These are phyloP conservation scores for Coreoperca whiteheadi DNA, from an alignment of 2,113 vertebrate species.

Conservation along the genomic window DNA sequence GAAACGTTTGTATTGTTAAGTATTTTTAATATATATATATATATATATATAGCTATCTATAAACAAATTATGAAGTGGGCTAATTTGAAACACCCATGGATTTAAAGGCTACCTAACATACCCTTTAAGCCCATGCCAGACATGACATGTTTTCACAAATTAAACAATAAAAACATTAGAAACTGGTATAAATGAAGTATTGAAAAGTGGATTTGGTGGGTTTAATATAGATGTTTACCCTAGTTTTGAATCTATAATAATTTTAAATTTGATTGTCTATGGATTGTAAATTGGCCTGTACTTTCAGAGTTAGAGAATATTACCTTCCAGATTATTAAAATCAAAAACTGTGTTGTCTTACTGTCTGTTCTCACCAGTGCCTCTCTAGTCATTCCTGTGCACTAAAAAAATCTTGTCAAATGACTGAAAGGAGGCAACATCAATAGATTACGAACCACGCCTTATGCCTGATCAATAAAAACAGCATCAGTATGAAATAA, in stretches of 20 bases:
- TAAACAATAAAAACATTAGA: too few relatives aligned
- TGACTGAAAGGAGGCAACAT: conserved; percentile 43
- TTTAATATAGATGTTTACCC: too few relatives aligned
- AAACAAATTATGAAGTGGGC: too few relatives aligned
- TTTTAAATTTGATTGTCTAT: not conserved
- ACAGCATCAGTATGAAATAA: not conserved
- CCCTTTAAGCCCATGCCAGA: too few relatives aligned
- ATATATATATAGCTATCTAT: too few relatives aligned
- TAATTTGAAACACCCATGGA: too few relatives aligned
- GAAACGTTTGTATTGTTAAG: too few relatives aligned
- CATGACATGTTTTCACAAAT: too few relatives aligned
- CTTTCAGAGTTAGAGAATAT: not conserved
- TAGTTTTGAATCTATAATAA: not conserved
- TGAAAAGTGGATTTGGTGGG: too few relatives aligned
- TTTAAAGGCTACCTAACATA: too few relatives aligned
- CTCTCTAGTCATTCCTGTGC: conserved; percentile 17
- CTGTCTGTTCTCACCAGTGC: conserved; percentile 23
- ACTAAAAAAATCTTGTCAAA: conserved; percentile 48
- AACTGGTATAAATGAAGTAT: too few relatives aligned
- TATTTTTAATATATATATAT: too few relatives aligned
- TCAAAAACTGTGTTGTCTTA: not conserved
- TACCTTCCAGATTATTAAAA: not conserved
- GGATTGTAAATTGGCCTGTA: not conserved
- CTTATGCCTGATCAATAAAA: not conserved
- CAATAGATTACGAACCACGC: conserved; percentile 49